These are phyloP conservation scores for Euphonia xanthogaster DNA, from an alignment of 2,797 vertebrate species.

Conservation along the genomic window DNA sequence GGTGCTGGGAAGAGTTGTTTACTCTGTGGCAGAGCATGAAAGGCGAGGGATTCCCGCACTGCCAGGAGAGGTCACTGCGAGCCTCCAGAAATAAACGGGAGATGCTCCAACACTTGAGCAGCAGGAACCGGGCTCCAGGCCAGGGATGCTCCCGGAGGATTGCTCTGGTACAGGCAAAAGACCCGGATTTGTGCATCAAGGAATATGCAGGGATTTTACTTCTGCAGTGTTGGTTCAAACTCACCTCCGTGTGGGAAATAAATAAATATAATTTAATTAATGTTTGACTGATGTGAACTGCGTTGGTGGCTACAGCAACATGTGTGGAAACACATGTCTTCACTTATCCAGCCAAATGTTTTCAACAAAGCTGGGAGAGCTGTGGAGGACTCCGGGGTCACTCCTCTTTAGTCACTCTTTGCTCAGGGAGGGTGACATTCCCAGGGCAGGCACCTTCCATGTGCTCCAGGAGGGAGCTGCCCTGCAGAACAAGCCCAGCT, in stretches of 20 bases:
- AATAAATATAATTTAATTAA: background rate
- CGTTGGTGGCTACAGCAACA: background rate
- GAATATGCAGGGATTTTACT: background rate
- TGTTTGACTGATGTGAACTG: background rate
- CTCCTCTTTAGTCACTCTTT: background rate
- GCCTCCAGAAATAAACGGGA: background rate
- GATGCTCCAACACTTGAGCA: accelerated
- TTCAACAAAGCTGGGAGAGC: background rate
- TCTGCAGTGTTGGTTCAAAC: background rate
- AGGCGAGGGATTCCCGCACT: background rate
- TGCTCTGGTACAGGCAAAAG: background rate
- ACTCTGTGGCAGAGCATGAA: background rate
- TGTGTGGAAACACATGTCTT: background rate
- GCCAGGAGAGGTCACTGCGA: conserved; percentile 26
- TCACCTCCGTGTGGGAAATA: background rate
- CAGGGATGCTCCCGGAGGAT: background rate
- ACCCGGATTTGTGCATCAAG: background rate
- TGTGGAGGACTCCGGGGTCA: background rate
- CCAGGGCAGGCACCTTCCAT: background rate
- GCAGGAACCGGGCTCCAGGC: background rate
- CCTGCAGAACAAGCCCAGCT: background rate
- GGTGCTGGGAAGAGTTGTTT: background rate
- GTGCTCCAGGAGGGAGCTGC: background rate
- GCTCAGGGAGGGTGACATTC: background rate
- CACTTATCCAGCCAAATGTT: background rate